Percentiles rank a stretch among this genome's conserved stretches.
These are phyloP conservation scores for Neomonachus schauinslandi DNA, from an alignment of 2,113 vertebrate species.

Conservation along the genomic window DNA sequence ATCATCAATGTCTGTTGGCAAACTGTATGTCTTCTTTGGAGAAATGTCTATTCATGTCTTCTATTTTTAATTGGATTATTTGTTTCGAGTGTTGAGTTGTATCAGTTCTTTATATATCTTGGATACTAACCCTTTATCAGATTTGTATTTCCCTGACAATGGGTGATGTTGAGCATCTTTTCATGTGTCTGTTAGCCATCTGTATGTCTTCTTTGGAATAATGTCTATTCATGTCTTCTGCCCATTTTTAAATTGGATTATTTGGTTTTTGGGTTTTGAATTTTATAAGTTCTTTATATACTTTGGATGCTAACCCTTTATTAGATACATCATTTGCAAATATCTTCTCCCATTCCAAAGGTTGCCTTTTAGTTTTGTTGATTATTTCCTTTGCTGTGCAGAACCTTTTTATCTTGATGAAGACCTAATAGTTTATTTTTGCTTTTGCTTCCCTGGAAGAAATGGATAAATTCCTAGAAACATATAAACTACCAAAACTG, in stretches of 20 bases:
- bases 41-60: not conserved
- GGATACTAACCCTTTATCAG: too few species aligned
- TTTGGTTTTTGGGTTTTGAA: not conserved
- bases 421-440: not conserved
- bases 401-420: not conserved
- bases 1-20: not conserved
- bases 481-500: not conserved
- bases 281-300: not conserved
- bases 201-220: not conserved
- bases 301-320: not conserved
- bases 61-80: too few species aligned
- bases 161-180: not conserved
- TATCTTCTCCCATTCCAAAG: not conserved
- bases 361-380: not conserved
- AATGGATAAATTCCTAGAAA: not conserved
- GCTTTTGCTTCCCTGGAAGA: not conserved
- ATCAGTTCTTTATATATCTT: too few species aligned
- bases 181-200: not conserved
- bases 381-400: not conserved
- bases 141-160: not conserved
- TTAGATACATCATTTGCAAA: not conserved
- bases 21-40: not conserved
- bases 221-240: not conserved
- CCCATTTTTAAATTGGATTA: not conserved
- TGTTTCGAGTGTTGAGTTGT: too few species aligned